Conservation (phyloP, 2,888 invertebrate genomes). For the Polyommatus icarus region DNA sequence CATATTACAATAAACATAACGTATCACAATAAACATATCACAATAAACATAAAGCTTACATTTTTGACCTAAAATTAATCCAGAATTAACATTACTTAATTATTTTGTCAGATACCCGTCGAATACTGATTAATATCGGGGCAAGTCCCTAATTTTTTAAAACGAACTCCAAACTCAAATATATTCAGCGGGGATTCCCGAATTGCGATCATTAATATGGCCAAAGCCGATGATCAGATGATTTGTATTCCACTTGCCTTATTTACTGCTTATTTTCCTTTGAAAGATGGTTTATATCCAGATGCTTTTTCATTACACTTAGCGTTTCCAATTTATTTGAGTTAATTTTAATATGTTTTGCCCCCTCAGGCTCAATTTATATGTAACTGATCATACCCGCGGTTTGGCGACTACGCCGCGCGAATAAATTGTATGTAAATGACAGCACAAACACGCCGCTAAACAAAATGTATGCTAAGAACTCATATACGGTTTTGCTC, state of each 20-base stretch:
- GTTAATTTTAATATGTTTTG: neutral
- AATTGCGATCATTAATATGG: conserved; percentile 11
- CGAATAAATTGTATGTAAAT: no score
- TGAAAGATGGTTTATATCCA: conserved; percentile 4
- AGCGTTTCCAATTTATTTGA: neutral
- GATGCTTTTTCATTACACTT: conserved; percentile 11
- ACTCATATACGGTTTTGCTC: no score
- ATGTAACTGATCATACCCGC: no score
- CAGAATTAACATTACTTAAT: neutral
- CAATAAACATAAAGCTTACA: no score
- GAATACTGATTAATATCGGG: neutral
- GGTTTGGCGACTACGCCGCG: no score
- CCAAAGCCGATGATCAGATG: conserved; percentile 22
- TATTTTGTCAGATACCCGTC: neutral
- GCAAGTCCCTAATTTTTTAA: conserved; percentile 17
- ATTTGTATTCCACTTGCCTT: conserved; percentile 24
- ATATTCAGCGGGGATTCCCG: conserved; percentile 12
- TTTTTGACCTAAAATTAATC: neutral
- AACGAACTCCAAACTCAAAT: neutral
- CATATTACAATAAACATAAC: no score
- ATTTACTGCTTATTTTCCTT: conserved; percentile 22
- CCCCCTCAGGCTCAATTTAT: neutral
- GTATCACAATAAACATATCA: no score
- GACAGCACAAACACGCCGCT: no score
- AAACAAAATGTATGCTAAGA: no score